These are phyloP conservation scores for Ptiloglossa arizonensis DNA, from an alignment of 1,140 invertebrate species.

Conservation along the genomic window DNA sequence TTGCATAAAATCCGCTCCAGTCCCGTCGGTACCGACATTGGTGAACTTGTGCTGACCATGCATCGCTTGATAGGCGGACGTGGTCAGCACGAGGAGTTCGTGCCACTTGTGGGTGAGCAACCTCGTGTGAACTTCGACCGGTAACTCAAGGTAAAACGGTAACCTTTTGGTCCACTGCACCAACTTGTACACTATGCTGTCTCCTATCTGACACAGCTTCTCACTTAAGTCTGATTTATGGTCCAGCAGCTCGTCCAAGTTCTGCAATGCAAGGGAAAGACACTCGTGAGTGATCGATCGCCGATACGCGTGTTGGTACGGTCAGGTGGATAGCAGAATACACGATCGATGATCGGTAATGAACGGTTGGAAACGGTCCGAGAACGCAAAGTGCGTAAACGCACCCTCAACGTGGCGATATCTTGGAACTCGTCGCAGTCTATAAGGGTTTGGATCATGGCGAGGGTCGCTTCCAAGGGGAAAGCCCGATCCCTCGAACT, in stretches of 20 bases:
- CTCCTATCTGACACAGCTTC: constrained; percentile 96
- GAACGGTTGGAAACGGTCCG: not conserved
- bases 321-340: too few species aligned
- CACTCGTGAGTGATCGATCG: not conserved
- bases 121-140: constrained; percentile 96
- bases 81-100: constrained; percentile 96
- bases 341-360: not conserved
- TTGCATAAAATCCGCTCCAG: constrained; percentile 88
- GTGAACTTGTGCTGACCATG: constrained; percentile 86
- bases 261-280: constrained; percentile 81
- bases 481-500: constrained; percentile 92
- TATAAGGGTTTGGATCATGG: constrained; percentile 94
- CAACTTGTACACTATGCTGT: constrained; percentile 97
- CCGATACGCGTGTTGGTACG: not conserved
- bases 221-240: constrained; percentile 95
- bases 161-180: constrained; percentile 99
- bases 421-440: constrained; percentile 98
- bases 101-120: constrained; percentile 99
- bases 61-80: constrained; percentile 96
- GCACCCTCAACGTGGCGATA: constrained; percentile 90
- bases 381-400: constrained; percentile 32
- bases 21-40: constrained; percentile 79
- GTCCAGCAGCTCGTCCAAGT: constrained; percentile 94
- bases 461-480: constrained; percentile 89
- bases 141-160: constrained; percentile 97